These are phyloP conservation scores for Pyrocoelia pectoralis DNA, from an alignment of 2,888 invertebrate genomes.

Conservation along the genomic window DNA sequence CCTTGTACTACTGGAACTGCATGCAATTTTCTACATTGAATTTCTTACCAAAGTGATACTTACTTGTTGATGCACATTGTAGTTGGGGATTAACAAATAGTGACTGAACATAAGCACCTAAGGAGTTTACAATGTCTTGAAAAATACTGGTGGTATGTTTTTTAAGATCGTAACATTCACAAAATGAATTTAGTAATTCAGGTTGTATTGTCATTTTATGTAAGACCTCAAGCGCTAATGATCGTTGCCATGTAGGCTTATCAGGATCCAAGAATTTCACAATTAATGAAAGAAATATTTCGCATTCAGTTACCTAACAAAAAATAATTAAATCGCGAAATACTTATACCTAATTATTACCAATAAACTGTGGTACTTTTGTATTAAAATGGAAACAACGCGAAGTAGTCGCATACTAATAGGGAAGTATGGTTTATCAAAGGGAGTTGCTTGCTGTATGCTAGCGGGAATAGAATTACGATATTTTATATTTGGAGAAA, in stretches of 20 bases:
- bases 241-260: slow-evolving; percentile 96
- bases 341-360: slow-evolving; percentile 63
- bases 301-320: slow-evolving; percentile 92
- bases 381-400: slow-evolving; percentile 91
- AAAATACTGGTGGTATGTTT: slow-evolving; percentile 93
- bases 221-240: slow-evolving; percentile 93
- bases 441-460: slow-evolving; percentile 69
- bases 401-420: slow-evolving; percentile 94
- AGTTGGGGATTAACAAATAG: slow-evolving; percentile 80
- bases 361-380: slow-evolving; percentile 89
- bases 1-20: slow-evolving; percentile 63
- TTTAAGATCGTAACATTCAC: slow-evolving; percentile 94
- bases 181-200: slow-evolving; percentile 87
- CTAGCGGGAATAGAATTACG: slow-evolving; percentile 67
- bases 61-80: slow-evolving; percentile 61
- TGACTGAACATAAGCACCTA: slow-evolving; percentile 94
- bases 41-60: slow-evolving; percentile 46
- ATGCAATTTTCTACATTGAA: too few relatives aligned
- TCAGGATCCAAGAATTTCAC: slow-evolving; percentile 98
- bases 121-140: slow-evolving; percentile 92
- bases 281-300: slow-evolving; percentile 95
- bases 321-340: slow-evolving; percentile 16
- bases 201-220: slow-evolving; percentile 94
- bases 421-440: slow-evolving; percentile 95
- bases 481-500: slow-evolving; percentile 98